phyloP scores from a whole-genome alignment of 2,113 vertebrate species.

The Phrynocephalus versicolor region DNA sequence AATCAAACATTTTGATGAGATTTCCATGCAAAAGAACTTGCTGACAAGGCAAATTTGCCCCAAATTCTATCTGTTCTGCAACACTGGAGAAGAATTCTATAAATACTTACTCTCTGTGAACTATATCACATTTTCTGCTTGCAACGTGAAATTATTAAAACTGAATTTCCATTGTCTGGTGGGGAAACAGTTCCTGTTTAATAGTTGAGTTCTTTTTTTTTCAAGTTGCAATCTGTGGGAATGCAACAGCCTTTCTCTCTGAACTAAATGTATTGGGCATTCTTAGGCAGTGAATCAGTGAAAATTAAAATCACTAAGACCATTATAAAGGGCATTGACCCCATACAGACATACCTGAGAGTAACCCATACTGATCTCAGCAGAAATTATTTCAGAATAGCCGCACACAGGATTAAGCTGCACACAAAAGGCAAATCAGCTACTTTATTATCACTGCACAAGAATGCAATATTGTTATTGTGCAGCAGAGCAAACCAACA shows the following conservation, averaged over 20 bases:
- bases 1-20: neutral
- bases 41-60: constrained; percentile 57
- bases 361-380: neutral
- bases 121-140: constrained; percentile 62
- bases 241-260: neutral
- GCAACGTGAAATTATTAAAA: constrained; percentile 67
- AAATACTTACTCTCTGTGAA: constrained; percentile 63
- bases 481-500: no score
- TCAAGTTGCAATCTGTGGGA: constrained; percentile 34
- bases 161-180: constrained; percentile 63
- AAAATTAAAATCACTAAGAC: neutral
- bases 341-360: neutral
- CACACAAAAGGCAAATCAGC: neutral
- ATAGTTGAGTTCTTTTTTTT: constrained; percentile 30
- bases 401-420: neutral
- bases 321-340: neutral
- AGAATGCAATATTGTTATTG: no score
- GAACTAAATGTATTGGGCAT: neutral
- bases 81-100: constrained; percentile 59
- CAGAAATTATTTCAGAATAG: neutral
- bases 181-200: constrained; percentile 43
- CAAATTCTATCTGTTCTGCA: constrained; percentile 50
- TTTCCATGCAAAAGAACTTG: constrained; percentile 47
- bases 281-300: neutral
- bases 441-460: neutral